Evolutionary conservation across 35 echinoderm and acorn worm genomes (phyloP), one percentile per base, ranked within the genome.

Genomic region (Heliocidaris erythrogramma): DNA sequence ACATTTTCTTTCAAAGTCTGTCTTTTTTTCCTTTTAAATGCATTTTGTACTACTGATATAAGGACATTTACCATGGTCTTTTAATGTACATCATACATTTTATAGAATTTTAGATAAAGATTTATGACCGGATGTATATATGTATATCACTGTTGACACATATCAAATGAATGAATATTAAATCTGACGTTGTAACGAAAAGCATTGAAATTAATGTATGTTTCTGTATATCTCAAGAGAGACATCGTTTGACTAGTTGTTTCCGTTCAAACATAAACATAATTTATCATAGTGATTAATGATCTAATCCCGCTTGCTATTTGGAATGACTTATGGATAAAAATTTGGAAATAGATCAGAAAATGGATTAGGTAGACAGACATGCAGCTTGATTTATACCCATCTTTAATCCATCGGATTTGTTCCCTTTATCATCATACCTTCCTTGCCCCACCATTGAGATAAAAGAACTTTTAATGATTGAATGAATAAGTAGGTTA

Each of bases 291-390:
- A 78, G 21, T 78, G 65, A 78, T 78, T 17, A n/a, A 78, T 78
- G 65, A 78, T 78, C 65, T 78, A n/a, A 21, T n/a, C 18, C 27
- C 8, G 3, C 27, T 21, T 78, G 27, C 18, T n/a, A 78, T 78
- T n/a, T 78, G 8, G 65, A 78, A 78, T 78, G 65, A 78, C 65
- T 78, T 78, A 78, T 78, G 65, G 65, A 78, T 78, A 78, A 78
- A 78, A 78, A 7, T 78, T 78, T 78, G 65, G 65, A 78, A 78
- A 78, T 78, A 78, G 27, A 78, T 78, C 21, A 78, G 65, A 78
- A 69, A 78, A 78, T 78, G 65, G 65, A 78, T 78, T 78, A 78
- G 65, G 18, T 78, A 27, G 65, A n/a, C 65, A n/a, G 65, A 27
- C 18, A 78, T 17, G 27, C 21, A n/a, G 65, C 65, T 78, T 78